phyloP scores from a whole-genome alignment of 2,888 invertebrate species.

The Magallana nippona region DNA sequence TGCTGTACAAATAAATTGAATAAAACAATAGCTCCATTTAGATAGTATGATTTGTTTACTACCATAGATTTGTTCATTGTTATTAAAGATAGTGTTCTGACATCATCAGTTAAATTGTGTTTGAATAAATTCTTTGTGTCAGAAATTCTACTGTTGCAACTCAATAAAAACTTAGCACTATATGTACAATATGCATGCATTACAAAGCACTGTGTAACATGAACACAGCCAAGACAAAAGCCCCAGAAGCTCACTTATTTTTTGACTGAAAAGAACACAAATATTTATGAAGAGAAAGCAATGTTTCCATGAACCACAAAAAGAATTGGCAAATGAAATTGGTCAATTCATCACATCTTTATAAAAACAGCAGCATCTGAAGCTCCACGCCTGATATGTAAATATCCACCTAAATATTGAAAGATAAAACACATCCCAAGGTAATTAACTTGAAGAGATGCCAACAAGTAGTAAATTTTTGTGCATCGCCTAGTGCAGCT shows the following conservation, averaged over 20 bases:
- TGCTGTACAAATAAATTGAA: neutral
- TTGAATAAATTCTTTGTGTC: neutral
- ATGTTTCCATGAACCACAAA: constrained; percentile 9
- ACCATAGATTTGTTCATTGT: neutral
- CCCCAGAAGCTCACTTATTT: neutral
- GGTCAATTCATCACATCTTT: constrained; percentile 16
- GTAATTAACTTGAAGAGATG: constrained; percentile 32
- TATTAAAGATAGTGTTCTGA: neutral
- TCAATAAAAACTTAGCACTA: constrained; percentile 11
- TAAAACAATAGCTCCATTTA: neutral
- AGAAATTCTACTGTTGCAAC: neutral
- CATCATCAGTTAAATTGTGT: neutral
- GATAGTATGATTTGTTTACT: neutral
- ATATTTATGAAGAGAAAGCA: neutral
- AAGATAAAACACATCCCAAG: constrained; percentile 25
- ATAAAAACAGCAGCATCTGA: neutral
- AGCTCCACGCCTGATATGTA: constrained; percentile 20
- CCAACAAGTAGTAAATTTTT: constrained; percentile 24
- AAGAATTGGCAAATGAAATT: constrained; percentile 13
- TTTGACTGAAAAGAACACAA: constrained; percentile 17
- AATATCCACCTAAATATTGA: constrained; percentile 24
- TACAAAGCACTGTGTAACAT: constrained; percentile 26
- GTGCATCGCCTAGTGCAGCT: neutral
- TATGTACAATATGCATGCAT: constrained; percentile 7
- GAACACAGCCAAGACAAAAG: constrained; percentile 1